Base-by-base conservation (phyloP, 2,797 vertebrate species). In the Pelochelys cantorii region DNA sequence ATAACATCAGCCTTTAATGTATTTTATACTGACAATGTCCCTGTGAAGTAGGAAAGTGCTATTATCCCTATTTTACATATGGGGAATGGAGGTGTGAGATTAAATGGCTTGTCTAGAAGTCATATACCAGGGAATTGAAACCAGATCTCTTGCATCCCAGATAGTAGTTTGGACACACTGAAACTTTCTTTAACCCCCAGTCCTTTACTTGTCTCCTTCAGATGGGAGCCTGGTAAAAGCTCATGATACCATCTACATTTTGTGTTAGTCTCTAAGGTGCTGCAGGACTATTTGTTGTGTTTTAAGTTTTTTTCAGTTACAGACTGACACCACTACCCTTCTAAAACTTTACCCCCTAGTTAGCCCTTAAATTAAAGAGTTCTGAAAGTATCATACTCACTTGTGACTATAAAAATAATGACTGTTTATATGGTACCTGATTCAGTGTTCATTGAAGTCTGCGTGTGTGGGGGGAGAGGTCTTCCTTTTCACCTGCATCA, bases 111-210 rank as follows among this genome's bases (percentile, higher is more conserved):
- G 68, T 71, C 68, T 20, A 37, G 20, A 34, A 9, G 42, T 71
- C 34, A 22, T 9, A 5, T 48, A 71, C n/a, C 5, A 29, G 53
- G 86, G 79, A 84, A 88, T 71, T 55, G 42, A n/a, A 34, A 37
- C 79, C 5, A 3, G 34, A 15, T 84, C 22, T 85, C 78, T 0
- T 0, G 15, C 25, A 62, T 83, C 56, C 55, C 31, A 5, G 0
- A 53, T 81, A 20, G 56, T 31, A 4, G 2, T 0, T 27, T 1
- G 74, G 80, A 56, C 62, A 81, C 9, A 0, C 1, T 48, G 0
- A 0, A 0, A 5, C 37, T 42, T 86, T 54, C 82, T 71, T 37
- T 34, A 71, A 22, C 10, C 18, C 5, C 34, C n/a, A 11, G 11
- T 37, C 20, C 20, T 71, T 22, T 71, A 10, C 34, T 37, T 34